Base-by-base conservation (phyloP, 2,113 vertebrate species). In the Piaya cayana region DNA sequence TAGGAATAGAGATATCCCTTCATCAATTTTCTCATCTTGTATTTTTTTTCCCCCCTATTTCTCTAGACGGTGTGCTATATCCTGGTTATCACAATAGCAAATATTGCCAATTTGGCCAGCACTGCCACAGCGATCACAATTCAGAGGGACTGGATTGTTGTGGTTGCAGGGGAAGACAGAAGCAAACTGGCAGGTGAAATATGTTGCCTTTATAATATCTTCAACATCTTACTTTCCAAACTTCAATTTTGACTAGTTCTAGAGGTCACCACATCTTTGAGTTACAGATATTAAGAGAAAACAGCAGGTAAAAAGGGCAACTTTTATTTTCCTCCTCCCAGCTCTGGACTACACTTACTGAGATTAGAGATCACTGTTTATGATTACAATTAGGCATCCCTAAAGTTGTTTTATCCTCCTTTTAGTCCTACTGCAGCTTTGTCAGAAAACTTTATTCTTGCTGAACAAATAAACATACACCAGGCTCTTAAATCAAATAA, bases 121-220 rank as follows among this genome's bases (percentile, higher is more conserved):
- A 99, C 99, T 7, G 99, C 99, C 12, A 99, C 98, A 37, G 97
- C 98, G 42, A 99, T 99, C 96, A 99, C 99, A 79, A 99, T 99
- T 97, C 99, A 99, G 97, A 98, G 99, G 95, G 99, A 99, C 90
- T 99, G 99, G 99, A 99, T 99, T 88, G 99, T 99, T 78, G 99
- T 99, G 26, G 99, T 99, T 75, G 99, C 99, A 4, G 99, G 99
- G 86, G 98, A 98, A 90, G 98, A 99, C 98, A 98, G 99, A 97
- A 98, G 98, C 98, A 98, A 92, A 94, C 95, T 99, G 95, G 99
- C 99, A 99, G 99, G 99, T 99, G 97, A 97, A 93, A 87, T 68
- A 59, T 36, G 32, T 85, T 95, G 87, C 58, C 32, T 90, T 95
- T 90, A n/a, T 72, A 71, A 88, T 96, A 52, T 45, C 49, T 96